Evolutionary conservation across 2,113 vertebrate genomes (phyloP).

Genomic region (Genyomyrus donnyi): DNA sequence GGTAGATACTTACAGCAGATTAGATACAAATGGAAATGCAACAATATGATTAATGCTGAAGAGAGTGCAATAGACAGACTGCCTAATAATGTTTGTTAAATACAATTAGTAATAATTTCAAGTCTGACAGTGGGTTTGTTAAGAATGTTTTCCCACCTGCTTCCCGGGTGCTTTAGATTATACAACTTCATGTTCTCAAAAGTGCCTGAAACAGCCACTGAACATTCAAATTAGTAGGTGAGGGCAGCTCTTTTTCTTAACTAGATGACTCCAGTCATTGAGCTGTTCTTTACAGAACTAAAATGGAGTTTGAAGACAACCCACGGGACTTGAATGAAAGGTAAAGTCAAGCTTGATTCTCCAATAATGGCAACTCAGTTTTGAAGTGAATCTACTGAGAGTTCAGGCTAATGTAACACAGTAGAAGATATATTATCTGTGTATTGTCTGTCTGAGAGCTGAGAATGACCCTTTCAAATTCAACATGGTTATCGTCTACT

Average conservation of each 20-base stretch:
- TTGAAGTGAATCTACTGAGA: not conserved
- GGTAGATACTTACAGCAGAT: not conserved
- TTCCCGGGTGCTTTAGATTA: not conserved
- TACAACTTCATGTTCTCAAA: not conserved
- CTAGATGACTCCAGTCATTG: not conserved
- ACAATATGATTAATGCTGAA: not conserved
- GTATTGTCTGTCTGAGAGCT: not conserved
- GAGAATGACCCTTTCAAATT: not conserved
- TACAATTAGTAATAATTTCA: not conserved
- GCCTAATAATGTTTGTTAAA: not conserved
- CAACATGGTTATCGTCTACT: not conserved
- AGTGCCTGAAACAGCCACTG: not conserved
- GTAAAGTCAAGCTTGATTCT: not conserved
- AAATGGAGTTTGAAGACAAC: not conserved
- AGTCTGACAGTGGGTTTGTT: not conserved
- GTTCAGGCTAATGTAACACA: not conserved
- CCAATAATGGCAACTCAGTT: not conserved
- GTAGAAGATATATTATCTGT: not conserved
- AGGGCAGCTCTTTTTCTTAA: not conserved
- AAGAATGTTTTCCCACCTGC: not conserved
- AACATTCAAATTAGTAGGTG: not conserved
- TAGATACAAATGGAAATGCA: not conserved
- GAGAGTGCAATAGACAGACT: not conserved
- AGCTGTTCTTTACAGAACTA: not conserved
- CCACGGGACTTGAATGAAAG: not conserved